Base-by-base conservation (phyloP, 2,113 vertebrate species). In the Pleuronectes platessa region DNA sequence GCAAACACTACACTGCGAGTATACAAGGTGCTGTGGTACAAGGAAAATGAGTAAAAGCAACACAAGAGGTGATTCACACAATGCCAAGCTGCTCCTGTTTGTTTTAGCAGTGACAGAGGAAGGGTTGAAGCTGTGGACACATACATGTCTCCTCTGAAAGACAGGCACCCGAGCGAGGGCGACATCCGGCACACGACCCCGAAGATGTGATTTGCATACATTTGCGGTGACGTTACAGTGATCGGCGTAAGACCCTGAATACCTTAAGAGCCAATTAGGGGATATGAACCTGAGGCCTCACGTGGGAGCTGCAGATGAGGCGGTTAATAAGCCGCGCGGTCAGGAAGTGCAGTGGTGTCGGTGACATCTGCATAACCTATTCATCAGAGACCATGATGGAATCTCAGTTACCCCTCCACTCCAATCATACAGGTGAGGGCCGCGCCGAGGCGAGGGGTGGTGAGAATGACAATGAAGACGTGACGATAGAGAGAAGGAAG, bases 301-400 rank as follows among this genome's bases (percentile, higher is more conserved):
- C 63, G 11, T 0, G 3, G 55, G 77, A 0, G 45, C 58, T 27
- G 74, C 68, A 51, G 47, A 51, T 37, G 56, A 76, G 78, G 61
- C 51, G 81, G 86, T 76, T 89, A 89, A 89, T 87, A 90, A 80
- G 78, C 31, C 3, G 53, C 37, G 76, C 83, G 86, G 89, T 91
- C 91, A 90, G 89, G 87, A 90, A 86, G 86, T 62, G 76, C 63
- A 35, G 77, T 9, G 74, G 75, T 75, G 85, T 88, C 81, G 27
- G 51, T 79, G 90, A 87, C 89, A 89, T 88, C 81, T 80, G 71
- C 76, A 84, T 89, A 90, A 91, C 87, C 90, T 90, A 89, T 89
- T 91, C 88, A 89, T 85, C 83, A 88, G 85, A 68, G 64, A 24
- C 76, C 35, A 14, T 83, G 88, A 90, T 89, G 85, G 82, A 78